These are phyloP conservation scores for Anoplius nigerrimus DNA, from an alignment of 2,888 invertebrate genomes.

Conservation along the genomic window DNA sequence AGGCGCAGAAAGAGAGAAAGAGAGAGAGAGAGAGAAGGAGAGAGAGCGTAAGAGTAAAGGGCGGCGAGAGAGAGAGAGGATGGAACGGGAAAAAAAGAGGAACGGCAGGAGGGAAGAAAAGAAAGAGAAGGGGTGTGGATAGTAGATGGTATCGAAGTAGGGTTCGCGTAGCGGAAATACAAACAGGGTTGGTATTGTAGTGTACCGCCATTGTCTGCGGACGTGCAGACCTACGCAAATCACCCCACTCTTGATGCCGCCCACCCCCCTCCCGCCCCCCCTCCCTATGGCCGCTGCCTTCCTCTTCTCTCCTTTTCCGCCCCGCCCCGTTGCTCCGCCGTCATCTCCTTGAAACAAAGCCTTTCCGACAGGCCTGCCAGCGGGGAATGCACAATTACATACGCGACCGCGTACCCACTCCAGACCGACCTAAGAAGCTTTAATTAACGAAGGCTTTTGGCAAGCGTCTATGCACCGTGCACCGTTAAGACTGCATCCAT, in stretches of 20 bases:
- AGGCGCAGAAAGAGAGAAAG: not conserved
- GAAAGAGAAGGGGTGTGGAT: not conserved
- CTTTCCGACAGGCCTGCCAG: constrained; percentile 46
- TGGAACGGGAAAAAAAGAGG: not conserved
- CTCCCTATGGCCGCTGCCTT: no score
- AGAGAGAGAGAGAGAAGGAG: not conserved
- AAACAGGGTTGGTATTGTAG: constrained; percentile 48
- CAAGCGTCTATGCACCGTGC: constrained; percentile 10
- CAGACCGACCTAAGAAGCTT: constrained; percentile 54
- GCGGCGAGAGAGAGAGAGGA: not conserved
- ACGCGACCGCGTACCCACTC: constrained; percentile 42
- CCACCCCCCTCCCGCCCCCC: not conserved
- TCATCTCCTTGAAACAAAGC: constrained; percentile 55
- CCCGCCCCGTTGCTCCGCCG: not conserved
- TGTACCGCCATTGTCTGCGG: constrained; percentile 44
- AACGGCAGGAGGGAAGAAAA: not conserved
- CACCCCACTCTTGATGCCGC: no score
- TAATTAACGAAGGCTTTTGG: constrained; percentile 56
- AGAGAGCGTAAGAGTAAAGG: not conserved
- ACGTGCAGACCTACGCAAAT: constrained; percentile 35
- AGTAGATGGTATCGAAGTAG: constrained; percentile 43
- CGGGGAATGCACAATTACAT: constrained; percentile 62
- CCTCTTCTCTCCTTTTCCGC: constrained; percentile 14
- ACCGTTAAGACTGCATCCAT: no score
- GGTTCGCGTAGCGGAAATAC: constrained; percentile 45